A percentile compares a stretch with the other conserved stretches of the same genome.
Evolutionary conservation across 2,113 vertebrate genomes (phyloP).

Genomic region (Microcebus jonahi): DNA sequence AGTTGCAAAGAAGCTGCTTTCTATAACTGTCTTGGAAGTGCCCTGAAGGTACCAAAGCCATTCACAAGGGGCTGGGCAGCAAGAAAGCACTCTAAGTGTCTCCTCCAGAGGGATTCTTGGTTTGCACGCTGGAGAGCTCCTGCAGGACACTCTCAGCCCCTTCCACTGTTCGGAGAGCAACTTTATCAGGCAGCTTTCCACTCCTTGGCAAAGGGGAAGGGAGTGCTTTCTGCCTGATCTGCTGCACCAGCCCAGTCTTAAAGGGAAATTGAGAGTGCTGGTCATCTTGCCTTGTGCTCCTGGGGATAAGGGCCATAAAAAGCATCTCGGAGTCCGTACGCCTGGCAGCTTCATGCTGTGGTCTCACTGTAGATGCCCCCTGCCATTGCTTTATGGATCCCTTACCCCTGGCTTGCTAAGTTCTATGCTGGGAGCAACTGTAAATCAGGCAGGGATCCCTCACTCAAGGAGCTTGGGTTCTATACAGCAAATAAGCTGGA

Average conservation of each 20-base stretch:
- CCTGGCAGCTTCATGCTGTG: background rate
- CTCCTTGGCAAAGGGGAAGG: background rate
- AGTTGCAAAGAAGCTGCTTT: background rate
- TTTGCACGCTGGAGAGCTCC: background rate
- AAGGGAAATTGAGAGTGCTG: accelerated
- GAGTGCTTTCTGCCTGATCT: background rate
- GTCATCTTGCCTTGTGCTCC: background rate
- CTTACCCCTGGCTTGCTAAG: background rate
- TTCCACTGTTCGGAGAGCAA: background rate
- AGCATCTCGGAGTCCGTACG: background rate
- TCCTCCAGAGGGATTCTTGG: background rate
- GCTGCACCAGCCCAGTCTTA: background rate
- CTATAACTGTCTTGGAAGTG: background rate
- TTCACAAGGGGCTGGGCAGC: background rate
- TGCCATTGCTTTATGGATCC: background rate
- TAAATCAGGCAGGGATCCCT: background rate
- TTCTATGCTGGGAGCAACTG: background rate
- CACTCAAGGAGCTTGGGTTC: background rate
- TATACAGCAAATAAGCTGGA: background rate
- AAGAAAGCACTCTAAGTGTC: background rate
- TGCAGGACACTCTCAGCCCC: no score
- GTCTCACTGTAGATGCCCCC: background rate
- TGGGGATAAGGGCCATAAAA: background rate
- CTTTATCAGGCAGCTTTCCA: background rate
- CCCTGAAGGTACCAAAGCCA: background rate